These are phyloP conservation scores for Lamprologus callipterus DNA, from an alignment of 2,113 vertebrate genomes.

Conservation along the genomic window DNA sequence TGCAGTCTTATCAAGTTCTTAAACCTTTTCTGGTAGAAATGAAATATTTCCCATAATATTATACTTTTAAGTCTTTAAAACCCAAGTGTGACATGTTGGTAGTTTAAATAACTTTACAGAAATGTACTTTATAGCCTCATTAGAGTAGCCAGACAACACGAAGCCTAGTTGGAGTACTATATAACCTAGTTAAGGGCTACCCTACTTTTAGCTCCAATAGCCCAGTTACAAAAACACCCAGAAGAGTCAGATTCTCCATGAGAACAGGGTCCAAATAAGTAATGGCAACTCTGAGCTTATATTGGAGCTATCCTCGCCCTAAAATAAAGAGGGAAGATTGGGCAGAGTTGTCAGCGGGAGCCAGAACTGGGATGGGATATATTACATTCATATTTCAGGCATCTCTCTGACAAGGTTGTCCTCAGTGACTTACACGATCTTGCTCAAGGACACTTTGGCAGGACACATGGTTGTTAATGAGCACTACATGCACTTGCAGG, in stretches of 20 bases:
- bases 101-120: not conserved
- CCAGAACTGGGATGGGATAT: slow-evolving; percentile 13
- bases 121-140: slow-evolving; percentile 29
- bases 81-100: not conserved
- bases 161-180: slow-evolving; percentile 4
- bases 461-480: slow-evolving; percentile 17
- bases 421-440: slow-evolving; percentile 13
- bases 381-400: slow-evolving; percentile 44
- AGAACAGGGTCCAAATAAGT: slow-evolving; percentile 45
- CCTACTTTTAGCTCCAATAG: slow-evolving; percentile 62
- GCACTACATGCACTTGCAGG: not conserved
- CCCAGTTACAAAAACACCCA: slow-evolving; percentile 58
- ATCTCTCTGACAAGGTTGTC: slow-evolving; percentile 20
- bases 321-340: slow-evolving; percentile 23
- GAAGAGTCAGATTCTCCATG: slow-evolving; percentile 42
- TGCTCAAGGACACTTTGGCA: slow-evolving; percentile 23
- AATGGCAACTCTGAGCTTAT: slow-evolving; percentile 51
- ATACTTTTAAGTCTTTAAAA: not conserved
- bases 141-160: slow-evolving; percentile 11
- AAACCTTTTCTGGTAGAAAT: not conserved
- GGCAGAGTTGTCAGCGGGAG: slow-evolving; percentile 3
- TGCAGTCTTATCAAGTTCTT: not conserved
- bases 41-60: not conserved
- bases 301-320: not conserved
- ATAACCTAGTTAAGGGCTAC: slow-evolving; percentile 52